These are phyloP conservation scores for Monarcha castaneiventris DNA, from an alignment of 2,113 vertebrate species.

Conservation along the genomic window DNA sequence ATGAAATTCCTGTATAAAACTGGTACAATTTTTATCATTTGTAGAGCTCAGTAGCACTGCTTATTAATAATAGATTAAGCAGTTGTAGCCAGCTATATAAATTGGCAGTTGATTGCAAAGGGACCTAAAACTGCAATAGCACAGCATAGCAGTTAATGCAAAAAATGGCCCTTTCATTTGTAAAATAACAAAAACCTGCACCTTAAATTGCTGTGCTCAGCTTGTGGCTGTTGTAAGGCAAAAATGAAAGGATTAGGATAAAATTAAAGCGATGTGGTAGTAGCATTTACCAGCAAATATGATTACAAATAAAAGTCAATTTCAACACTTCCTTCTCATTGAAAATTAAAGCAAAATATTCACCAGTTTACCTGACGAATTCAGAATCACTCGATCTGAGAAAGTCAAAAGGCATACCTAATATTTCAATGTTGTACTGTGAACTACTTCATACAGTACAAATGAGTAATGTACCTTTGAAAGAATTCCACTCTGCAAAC, in stretches of 20 bases:
- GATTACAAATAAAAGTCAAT: neutral
- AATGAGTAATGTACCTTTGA: slow-evolving; percentile 22
- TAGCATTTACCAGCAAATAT: slow-evolving; percentile 23
- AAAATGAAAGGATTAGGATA: slow-evolving; percentile 44
- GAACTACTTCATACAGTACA: slow-evolving; percentile 32
- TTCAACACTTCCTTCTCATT: slow-evolving; percentile 1
- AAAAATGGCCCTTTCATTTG: slow-evolving; percentile 56
- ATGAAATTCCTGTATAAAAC: slow-evolving; percentile 68
- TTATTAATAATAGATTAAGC: slow-evolving; percentile 76
- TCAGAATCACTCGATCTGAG: slow-evolving; percentile 20
- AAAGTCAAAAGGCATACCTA: slow-evolving; percentile 45
- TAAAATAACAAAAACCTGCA: slow-evolving; percentile 68
- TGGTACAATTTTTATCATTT: slow-evolving; percentile 69
- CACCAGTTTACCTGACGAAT: slow-evolving; percentile 15
- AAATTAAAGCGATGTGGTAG: slow-evolving; percentile 18
- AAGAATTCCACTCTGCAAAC: slow-evolving; percentile 9
- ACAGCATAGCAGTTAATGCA: slow-evolving; percentile 62
- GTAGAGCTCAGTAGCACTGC: slow-evolving; percentile 60
- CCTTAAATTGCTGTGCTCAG: slow-evolving; percentile 53
- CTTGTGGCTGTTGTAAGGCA: slow-evolving; percentile 52
- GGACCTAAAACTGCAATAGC: slow-evolving; percentile 59
- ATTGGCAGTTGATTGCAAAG: slow-evolving; percentile 70
- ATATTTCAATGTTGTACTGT: slow-evolving; percentile 3
- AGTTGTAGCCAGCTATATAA: slow-evolving; percentile 69
- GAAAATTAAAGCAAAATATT: slow-evolving; percentile 42